These are phyloP conservation scores for Pelosia muscerda DNA, from an alignment of 2,888 invertebrate species.

Conservation along the genomic window DNA sequence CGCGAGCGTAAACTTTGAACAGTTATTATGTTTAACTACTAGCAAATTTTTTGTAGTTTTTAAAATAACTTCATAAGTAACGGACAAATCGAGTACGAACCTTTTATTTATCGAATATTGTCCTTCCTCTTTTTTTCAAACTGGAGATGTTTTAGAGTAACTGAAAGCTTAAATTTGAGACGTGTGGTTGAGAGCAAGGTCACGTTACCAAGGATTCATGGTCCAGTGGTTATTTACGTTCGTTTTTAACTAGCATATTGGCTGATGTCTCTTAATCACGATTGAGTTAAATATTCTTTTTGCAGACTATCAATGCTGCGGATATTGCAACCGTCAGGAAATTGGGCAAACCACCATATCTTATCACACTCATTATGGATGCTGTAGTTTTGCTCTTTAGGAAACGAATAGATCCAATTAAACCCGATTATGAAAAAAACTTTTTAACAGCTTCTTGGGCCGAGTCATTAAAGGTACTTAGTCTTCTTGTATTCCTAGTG, in stretches of 20 bases:
- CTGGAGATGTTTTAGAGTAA: too few relatives aligned
- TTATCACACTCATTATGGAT: conserved; percentile 97
- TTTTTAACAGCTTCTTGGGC: conserved; percentile 93
- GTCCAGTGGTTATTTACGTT: too few relatives aligned
- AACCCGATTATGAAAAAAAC: conserved; percentile 90
- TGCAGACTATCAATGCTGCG: conserved; percentile 94
- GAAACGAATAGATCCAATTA: conserved; percentile 90
- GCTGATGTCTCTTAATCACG: background rate
- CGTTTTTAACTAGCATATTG: background rate
- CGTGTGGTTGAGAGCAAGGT: too few relatives aligned
- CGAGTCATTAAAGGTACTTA: conserved; percentile 92
- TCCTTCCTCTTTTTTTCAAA: too few relatives aligned
- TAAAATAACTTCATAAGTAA: too few relatives aligned
- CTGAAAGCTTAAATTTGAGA: too few relatives aligned
- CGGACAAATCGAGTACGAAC: too few relatives aligned
- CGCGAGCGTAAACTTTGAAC: too few relatives aligned
- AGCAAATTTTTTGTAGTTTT: too few relatives aligned
- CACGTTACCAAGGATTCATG: too few relatives aligned
- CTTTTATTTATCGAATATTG: too few relatives aligned
- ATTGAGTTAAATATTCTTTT: conserved; percentile 5
- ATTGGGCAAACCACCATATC: conserved; percentile 95
- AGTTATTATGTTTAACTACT: too few relatives aligned
- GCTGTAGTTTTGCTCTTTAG: conserved; percentile 93
- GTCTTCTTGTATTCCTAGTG: background rate
- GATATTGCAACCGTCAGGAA: conserved; percentile 96